Evolutionary conservation across 2,797 vertebrate species (phyloP).

Genomic region (Chiloscyllium punctatum): DNA sequence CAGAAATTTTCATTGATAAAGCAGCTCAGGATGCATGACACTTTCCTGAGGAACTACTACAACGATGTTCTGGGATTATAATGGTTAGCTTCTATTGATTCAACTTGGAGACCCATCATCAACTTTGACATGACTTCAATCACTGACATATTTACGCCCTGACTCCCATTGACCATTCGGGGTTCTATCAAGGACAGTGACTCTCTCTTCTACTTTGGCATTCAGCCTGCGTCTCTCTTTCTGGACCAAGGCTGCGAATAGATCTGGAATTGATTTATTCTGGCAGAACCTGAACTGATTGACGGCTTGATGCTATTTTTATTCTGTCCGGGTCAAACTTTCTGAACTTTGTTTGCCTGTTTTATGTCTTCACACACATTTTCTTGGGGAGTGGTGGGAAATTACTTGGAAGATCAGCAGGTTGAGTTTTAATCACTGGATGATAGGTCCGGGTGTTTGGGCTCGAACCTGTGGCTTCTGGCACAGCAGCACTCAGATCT

Average conservation of each 20-base stretch:
- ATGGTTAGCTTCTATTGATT: background rate
- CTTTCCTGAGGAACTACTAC: background rate
- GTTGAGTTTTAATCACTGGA: too few species aligned
- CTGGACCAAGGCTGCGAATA: background rate
- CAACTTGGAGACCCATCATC: background rate
- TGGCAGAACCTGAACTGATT: background rate
- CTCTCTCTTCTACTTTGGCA: background rate
- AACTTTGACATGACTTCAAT: background rate
- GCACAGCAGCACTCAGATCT: too few species aligned
- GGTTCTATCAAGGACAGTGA: background rate
- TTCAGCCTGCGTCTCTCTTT: background rate
- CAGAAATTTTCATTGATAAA: background rate
- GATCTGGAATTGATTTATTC: background rate
- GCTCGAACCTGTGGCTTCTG: too few species aligned
- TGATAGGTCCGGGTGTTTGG: too few species aligned
- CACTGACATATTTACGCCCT: background rate
- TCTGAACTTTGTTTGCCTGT: background rate
- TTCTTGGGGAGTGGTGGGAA: too few species aligned
- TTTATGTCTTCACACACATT: too few species aligned
- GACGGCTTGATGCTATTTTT: background rate
- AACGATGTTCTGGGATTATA: background rate
- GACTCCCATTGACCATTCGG: background rate
- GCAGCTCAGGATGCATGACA: background rate
- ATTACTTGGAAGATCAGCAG: too few species aligned
- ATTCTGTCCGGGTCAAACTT: background rate